Conservation (phyloP, 1,140 invertebrate genomes). For the Ladona fulva region DNA sequence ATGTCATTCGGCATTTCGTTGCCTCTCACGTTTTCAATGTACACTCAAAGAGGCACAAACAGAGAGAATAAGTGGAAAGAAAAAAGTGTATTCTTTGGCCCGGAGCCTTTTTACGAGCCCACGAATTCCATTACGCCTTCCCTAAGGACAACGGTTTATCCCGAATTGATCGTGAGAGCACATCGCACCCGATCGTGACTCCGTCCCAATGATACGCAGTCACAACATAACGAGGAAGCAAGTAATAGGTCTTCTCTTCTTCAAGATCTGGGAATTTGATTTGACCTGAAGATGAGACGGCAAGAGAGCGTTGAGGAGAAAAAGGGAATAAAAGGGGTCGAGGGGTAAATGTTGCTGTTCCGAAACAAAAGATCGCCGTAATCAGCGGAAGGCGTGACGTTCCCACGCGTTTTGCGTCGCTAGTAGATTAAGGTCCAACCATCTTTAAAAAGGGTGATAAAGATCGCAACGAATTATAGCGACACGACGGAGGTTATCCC, state of each 20-base stretch:
- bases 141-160: background rate
- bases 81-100: no score
- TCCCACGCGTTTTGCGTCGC: conserved; percentile 5
- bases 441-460: background rate
- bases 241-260: background rate
- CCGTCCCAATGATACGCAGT: background rate
- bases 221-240: conserved; percentile 5
- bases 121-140: no score
- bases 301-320: background rate
- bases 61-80: no score
- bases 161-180: background rate
- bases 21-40: no score
- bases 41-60: no score
- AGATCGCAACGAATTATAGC: background rate
- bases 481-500: background rate
- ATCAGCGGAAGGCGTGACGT: background rate
- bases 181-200: background rate
- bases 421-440: background rate
- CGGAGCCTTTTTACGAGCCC: no score
- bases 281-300: background rate
- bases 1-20: no score
- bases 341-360: background rate
- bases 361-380: background rate
- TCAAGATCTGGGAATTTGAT: conserved; percentile 1
- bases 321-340: background rate